Conservation (phyloP, 1,140 invertebrate genomes). For the Ridgeia piscesae region DNA sequence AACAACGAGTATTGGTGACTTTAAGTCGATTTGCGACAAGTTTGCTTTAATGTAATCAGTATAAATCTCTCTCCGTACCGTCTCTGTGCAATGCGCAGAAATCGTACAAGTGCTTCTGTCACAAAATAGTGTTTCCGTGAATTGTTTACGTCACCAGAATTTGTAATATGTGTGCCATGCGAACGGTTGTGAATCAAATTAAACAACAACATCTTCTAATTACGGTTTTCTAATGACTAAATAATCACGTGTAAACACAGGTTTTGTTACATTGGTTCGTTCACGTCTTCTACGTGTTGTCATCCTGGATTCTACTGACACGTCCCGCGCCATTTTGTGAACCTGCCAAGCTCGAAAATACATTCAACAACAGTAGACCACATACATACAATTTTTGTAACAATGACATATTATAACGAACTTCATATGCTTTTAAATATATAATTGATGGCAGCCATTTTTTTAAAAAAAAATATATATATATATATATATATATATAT, state of each 20-base stretch:
- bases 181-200: neutral
- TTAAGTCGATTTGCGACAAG: neutral
- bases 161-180: neutral
- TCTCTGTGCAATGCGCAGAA: neutral
- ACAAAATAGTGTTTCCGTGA: neutral
- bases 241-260: neutral
- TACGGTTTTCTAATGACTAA: neutral
- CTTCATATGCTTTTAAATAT: no score
- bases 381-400: no score
- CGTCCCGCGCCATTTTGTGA: neutral
- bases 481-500: neutral
- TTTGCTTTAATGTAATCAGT: neutral
- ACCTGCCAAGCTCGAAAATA: no score
- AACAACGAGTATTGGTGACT: neutral
- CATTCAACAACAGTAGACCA: no score
- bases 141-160: neutral
- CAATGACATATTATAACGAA: no score
- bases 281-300: neutral
- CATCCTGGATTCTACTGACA: neutral
- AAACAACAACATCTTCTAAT: neutral
- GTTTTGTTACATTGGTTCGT: neutral
- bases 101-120: neutral
- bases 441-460: neutral
- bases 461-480: neutral
- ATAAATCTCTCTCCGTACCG: neutral